phyloP scores from a whole-genome alignment of 2,888 invertebrate genomes.

The Mayetiola destructor region DNA sequence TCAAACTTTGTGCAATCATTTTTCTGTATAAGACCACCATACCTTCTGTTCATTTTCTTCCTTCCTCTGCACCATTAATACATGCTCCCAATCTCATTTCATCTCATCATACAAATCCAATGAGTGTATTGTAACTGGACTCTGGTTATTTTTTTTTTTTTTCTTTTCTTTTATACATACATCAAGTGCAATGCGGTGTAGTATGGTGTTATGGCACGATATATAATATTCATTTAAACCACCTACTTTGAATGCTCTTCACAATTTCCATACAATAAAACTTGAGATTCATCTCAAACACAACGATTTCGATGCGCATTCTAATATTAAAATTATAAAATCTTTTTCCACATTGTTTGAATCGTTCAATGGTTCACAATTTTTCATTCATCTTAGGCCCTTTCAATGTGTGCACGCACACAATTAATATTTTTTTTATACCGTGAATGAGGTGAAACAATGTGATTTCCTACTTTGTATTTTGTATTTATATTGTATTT shows the following conservation, averaged over 20 bases:
- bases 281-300: background rate
- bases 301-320: constrained; percentile 1
- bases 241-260: constrained; percentile 1
- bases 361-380: background rate
- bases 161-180: too few relatives aligned
- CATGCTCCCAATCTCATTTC: too few relatives aligned
- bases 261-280: too few relatives aligned
- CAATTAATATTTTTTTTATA: too few relatives aligned
- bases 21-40: background rate
- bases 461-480: background rate
- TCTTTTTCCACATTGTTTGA: background rate
- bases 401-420: too few relatives aligned
- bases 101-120: too few relatives aligned
- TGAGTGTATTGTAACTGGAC: too few relatives aligned
- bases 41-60: background rate
- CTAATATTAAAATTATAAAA: constrained; percentile 8
- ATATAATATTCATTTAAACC: constrained; percentile 8
- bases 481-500: background rate
- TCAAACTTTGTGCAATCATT: background rate
- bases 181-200: too few relatives aligned
- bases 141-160: too few relatives aligned
- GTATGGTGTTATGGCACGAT: constrained; percentile 7
- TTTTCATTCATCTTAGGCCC: too few relatives aligned
- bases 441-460: background rate
- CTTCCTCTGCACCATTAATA: background rate